phyloP scores from a whole-genome alignment of 1,140 invertebrate genomes.

The Drosophila suzukii region DNA sequence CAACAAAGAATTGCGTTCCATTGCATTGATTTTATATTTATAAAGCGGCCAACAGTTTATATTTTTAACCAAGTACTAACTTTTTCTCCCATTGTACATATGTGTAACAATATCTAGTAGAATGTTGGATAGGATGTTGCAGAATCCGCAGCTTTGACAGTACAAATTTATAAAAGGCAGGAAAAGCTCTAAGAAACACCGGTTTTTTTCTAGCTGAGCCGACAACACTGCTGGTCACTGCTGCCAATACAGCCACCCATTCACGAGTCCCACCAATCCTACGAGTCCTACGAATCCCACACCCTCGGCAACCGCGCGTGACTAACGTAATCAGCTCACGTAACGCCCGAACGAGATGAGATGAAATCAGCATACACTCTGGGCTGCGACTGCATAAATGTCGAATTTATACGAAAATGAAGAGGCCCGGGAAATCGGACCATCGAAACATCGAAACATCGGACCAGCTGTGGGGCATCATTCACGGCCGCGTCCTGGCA shows the following conservation, averaged over 20 bases:
- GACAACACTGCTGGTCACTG: constrained; percentile 15
- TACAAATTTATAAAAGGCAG: too few relatives aligned
- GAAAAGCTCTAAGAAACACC: not conserved
- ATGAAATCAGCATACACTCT: constrained; percentile 79
- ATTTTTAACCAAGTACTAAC: too few relatives aligned
- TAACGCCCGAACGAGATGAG: constrained; percentile 75
- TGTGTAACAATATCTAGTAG: too few relatives aligned
- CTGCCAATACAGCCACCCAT: constrained; percentile 2
- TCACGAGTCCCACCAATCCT: not conserved
- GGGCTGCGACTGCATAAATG: constrained; percentile 71
- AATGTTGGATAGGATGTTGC: too few relatives aligned
- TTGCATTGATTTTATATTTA: too few relatives aligned
- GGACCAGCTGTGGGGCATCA: constrained; percentile 35
- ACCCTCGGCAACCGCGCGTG: constrained; percentile 56
- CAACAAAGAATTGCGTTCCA: too few relatives aligned
- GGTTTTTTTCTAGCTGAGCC: not conserved
- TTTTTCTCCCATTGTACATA: too few relatives aligned
- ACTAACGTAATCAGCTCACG: constrained; percentile 84
- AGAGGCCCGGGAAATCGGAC: constrained; percentile 13
- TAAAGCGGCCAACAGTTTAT: too few relatives aligned
- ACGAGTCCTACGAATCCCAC: not conserved
- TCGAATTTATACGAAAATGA: constrained; percentile 69
- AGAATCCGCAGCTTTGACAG: too few relatives aligned
- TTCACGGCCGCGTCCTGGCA: constrained; percentile 17
- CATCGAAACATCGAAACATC: constrained; percentile 4